These are phyloP conservation scores for Melanocharis versteri DNA, from an alignment of 2,113 vertebrate species.

Conservation along the genomic window DNA sequence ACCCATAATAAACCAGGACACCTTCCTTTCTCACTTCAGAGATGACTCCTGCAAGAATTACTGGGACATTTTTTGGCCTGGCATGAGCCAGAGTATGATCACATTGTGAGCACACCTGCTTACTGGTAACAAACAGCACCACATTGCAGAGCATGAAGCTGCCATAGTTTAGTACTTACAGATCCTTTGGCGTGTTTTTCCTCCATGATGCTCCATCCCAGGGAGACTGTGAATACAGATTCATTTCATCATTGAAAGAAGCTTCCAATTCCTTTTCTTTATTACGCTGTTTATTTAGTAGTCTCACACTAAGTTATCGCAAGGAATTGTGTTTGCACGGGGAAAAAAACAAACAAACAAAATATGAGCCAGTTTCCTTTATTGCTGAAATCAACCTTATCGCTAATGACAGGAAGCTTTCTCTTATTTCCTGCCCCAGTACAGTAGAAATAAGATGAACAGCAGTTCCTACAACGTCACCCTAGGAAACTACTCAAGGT, in stretches of 20 bases:
- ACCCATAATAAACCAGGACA: not conserved
- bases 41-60: not conserved
- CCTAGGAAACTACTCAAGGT: not conserved
- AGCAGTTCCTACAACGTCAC: not conserved
- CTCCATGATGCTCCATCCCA: not conserved
- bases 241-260: not conserved
- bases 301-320: not conserved
- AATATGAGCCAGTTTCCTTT: not conserved
- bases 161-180: not conserved
- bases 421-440: not conserved
- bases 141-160: not conserved
- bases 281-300: not conserved
- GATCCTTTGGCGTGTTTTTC: not conserved
- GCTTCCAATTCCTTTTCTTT: not conserved
- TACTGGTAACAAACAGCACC: not conserved
- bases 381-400: not conserved
- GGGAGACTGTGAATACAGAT: not conserved
- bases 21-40: not conserved
- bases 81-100: not conserved
- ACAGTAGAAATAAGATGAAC: not conserved
- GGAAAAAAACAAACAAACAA: not conserved
- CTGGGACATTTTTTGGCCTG: not conserved
- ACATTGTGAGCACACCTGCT: conserved; percentile 40
- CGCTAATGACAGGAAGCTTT: not conserved
- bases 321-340: not conserved